Evolutionary conservation across 2,888 invertebrate species (phyloP), one percentile per base, ranked within the genome.

Genomic region (Caprella mutica): DNA sequence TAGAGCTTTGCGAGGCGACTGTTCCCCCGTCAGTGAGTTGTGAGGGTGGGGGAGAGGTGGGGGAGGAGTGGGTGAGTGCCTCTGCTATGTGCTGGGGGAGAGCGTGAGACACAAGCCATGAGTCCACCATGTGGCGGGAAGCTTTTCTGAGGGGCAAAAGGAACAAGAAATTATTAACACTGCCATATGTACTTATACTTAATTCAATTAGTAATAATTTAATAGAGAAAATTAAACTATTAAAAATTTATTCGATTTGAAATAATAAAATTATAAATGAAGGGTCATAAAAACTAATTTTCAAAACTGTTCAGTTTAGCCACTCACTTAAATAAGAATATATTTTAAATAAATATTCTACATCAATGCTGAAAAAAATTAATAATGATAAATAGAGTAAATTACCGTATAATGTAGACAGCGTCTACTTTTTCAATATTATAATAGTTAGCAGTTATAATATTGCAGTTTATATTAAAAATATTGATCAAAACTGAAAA

Each of bases 51-150:
- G 46, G 21, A n/a, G 46, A 24, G 4, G 55, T 23, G 27, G 35
- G 19, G 17, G 29, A 44, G 3, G 52, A 50, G 19, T 39, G 46
- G 27, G 53, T 40, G 8, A 50, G 30, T n/a, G 58, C 51, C n/a
- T 42, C 52, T 5, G 54, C 59, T 2, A 51, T 35, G 55, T 59
- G 58, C 52, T 63, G 70, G 55, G 69, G 70, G n/a, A 66, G 65
- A 29, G 69, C 70, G 40, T 90, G 90, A 8, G 88, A 85, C 66
- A 91, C 83, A 69, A 93, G 76, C 93, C 93, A 93, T 67, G 86
- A 83, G 74, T 93, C 92, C 68, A 93, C 89, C 71, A 91, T 86
- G 71, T 89, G 87, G 67, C 91, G 81, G 9, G 72, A 70, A 1
- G 74, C 75, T 65, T 75, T 75, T 61, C 77, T 68, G 5, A 67